Base-by-base conservation (phyloP, 2,888 invertebrate species). In the Sturmia bella region DNA sequence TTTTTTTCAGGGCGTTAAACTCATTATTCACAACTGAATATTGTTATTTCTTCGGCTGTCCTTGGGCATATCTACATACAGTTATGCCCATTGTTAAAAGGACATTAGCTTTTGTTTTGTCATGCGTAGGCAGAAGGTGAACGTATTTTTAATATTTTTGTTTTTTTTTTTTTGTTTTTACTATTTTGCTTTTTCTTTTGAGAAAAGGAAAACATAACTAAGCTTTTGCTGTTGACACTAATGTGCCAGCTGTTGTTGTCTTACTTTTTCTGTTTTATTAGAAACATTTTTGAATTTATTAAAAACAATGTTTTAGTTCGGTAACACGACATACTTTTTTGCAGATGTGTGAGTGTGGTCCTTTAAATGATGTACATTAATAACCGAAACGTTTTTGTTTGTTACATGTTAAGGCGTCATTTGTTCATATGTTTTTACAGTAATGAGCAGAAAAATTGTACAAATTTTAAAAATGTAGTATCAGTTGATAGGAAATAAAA, bases 111-210 rank as follows among this genome's bases (percentile, higher is more conserved):
- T 68, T 54, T 50, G 52, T 70, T 7, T 70, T 59, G 41, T 59
- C 75, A 80, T 66, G 80, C 70, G 59, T 66, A 45, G 66, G 21
- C 27, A 66, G 12, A 59, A 68, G 75, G 50, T 54, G 37, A 70
- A 74, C 15, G 74, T 57, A 64, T 63, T 69, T 69, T 68, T 66
- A 78, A 72, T 78, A 54, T 52, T 54, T 69, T 72, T 27, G 54
- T 11, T 63, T 37, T n/a, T 50, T 37, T 32, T 9, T 32, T 9
- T 9, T 3, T 13, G 50, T 6, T 41, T 50, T 52, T 70, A 7
- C 6, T 19, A 3, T n/a, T 48, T 37, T n/a, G 1, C 21, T 21
- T 50, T 59, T 19, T 43, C 4, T 50, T 41, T 27, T 27, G 9
- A n/a, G 6, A 9, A 24, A n/a, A 27, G 1, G 5, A 27, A 27